Evolutionary conservation across 2,113 vertebrate genomes (phyloP).

Genomic region (Peromyscus californicus): DNA sequence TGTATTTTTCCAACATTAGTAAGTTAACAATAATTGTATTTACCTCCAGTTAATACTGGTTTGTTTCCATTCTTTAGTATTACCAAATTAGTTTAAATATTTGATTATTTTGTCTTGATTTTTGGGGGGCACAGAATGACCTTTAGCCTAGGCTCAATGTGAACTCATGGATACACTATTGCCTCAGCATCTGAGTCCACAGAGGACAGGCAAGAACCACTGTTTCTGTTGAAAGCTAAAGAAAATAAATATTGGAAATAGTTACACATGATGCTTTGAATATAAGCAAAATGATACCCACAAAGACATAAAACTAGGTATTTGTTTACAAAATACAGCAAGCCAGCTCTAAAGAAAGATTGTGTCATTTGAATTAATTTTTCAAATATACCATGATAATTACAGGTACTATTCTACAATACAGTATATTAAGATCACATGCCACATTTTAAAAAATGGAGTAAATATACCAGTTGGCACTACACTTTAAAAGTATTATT

Average conservation of each 20-base stretch:
- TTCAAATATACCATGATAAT: constrained; percentile 44
- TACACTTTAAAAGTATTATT: not conserved
- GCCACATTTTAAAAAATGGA: not conserved
- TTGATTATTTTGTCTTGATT: not conserved
- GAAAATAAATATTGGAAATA: constrained; percentile 35
- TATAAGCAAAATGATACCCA: constrained; percentile 35
- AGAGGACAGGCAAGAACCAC: not conserved
- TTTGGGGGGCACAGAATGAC: not conserved
- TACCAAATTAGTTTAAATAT: constrained; percentile 22
- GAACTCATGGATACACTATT: not conserved
- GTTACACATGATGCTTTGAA: not conserved
- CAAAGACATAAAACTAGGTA: constrained; percentile 16
- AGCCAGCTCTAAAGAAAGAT: constrained; percentile 52
- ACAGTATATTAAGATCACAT: not conserved
- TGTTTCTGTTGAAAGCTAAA: constrained; percentile 56
- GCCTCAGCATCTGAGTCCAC: not conserved
- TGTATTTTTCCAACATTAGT: not conserved
- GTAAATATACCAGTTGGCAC: no score
- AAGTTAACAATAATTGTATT: not conserved
- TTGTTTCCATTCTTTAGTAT: constrained; percentile 9
- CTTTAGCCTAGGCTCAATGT: not conserved
- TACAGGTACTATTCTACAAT: not conserved
- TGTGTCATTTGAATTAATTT: constrained; percentile 11
- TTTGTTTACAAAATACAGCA: constrained; percentile 29
- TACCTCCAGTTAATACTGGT: not conserved